Base-by-base conservation (phyloP, 92 coral and sea anemone species). In the Porites cylindrica region DNA sequence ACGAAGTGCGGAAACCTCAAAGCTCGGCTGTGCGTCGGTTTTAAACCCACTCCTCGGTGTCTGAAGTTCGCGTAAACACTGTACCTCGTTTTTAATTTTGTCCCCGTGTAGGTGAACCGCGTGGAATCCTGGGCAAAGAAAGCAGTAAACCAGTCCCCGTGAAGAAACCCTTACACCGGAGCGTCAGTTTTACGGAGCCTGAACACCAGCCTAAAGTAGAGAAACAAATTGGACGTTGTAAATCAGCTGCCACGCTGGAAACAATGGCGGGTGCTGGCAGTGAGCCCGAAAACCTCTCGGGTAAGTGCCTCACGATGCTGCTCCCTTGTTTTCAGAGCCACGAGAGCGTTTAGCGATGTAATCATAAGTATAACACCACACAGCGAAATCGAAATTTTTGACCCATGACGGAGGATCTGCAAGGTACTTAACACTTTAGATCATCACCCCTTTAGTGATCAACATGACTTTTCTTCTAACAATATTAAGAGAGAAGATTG, bases 181-280 rank as follows among this genome's bases (percentile, higher is more conserved):
- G 93, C 43, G 95, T 90, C 71, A 92, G 95, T 82, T 92, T 90
- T 78, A 68, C 91, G 24, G 95, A 92, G 74, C 95, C 95, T 66
- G 75, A 86, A 63, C 83, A 56, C 90, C 72, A 85, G 76, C 89
- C 88, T 63, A 78, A 85, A 54, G 51, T 72, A 13, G 86, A 75
- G 0, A 79, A 88, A 60, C 75, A 89, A 71, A 77, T 92, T 14
- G 95, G 95, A 68, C 93, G 95, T 58, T 89, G 93, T 69, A 91
- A 89, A 77, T 92, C 95, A 9, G 87, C 87, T 10, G 87, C 87
- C 61, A 83, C 87, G 10, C 81, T 83, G 62, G 87, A 73, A 73
- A 47, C 73, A 62, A 83, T 83, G 87, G 26, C 52, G 70, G 87
- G 87, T 62, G 10, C 59, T 83, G 87, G 87, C 6, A 66, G 21